Evolutionary conservation across 2,113 vertebrate genomes (phyloP), one percentile per base, ranked within the genome.

Genomic region (Scophthalmus maximus): DNA sequence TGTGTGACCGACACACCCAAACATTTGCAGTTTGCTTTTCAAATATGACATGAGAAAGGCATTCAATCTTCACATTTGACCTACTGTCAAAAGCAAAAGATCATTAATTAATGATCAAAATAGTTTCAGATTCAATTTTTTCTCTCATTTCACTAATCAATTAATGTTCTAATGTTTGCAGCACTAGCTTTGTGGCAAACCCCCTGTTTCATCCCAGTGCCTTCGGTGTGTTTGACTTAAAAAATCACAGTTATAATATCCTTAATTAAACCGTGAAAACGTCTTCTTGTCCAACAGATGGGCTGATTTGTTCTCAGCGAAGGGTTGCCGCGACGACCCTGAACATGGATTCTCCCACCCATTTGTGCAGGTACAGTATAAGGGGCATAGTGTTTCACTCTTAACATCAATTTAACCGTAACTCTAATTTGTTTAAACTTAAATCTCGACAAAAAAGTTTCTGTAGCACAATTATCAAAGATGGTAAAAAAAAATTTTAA

Each of bases 291-390:
- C 42, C 66, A 1, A 59, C 14, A 98, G 96, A 85, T 98, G 97
- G 97, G 96, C 97, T 0, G 97, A 98, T 76, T 89, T 92, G 73
- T 97, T 98, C 82, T 51, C 32, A 0, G 94, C 95, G 0, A 71
- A 62, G 0, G 96, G 96, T 44, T 98, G 96, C 29, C 6, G 80
- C 0, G 89, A 78, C 1, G 83, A 53, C 0, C n/a, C 77, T 1
- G 67, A 91, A 6, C 96, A 96, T 59, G 0, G 1, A 1, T 98
- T 98, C 82, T 81, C 94, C 44, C 97, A 98, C 68, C 96, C 96
- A 0, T 96, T 98, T 83, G 76, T 96, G 7, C 96, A 98, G 96
- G 97, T 97, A 93, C 30, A 17, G 18, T 53, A 66, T 44, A 3
- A 15, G n/a, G 29, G n/a, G 29, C 20, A 1, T 15, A 9, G 25